Conservation (phyloP, 2,797 vertebrate genomes). For the Squalus acanthias region DNA sequence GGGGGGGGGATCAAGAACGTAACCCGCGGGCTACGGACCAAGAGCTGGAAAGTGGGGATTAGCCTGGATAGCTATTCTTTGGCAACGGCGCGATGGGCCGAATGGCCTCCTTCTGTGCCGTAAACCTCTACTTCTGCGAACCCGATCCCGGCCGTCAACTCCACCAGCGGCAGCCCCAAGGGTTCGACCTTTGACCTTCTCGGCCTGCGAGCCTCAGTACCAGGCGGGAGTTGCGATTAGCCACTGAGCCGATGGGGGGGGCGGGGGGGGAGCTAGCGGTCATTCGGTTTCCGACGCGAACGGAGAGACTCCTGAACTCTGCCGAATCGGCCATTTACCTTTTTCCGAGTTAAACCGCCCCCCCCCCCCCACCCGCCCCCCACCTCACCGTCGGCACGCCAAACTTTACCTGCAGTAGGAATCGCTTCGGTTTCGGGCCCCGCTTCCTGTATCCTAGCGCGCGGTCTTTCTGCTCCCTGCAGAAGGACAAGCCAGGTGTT, state of each 20-base stretch:
- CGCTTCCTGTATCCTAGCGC: slow-evolving; percentile 86
- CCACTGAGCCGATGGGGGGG: background rate
- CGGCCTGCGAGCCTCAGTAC: background rate
- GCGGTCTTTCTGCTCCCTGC: slow-evolving; percentile 86
- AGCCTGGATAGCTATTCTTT: too few species aligned
- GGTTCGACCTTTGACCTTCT: background rate
- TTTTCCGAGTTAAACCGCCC: background rate
- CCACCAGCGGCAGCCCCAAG: background rate
- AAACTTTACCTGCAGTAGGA: slow-evolving; percentile 79
- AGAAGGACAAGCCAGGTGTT: background rate
- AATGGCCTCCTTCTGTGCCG: too few species aligned
- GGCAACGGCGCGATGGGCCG: too few species aligned
- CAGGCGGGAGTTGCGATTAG: background rate
- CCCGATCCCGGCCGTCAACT: too few species aligned
- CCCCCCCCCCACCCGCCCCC: background rate
- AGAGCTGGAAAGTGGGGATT: too few species aligned
- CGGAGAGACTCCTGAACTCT: background rate
- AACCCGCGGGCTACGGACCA: too few species aligned
- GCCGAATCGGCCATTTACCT: background rate
- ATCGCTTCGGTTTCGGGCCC: slow-evolving; percentile 86
- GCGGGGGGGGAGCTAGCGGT: background rate
- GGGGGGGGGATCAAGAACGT: too few species aligned
- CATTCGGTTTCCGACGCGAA: background rate
- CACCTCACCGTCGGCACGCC: background rate
- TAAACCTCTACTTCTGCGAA: too few species aligned